A percentile compares a stretch with the other conserved stretches of the same genome.
Conservation (phyloP, 2,888 invertebrate species). For the Neuroscelio doddi region DNA sequence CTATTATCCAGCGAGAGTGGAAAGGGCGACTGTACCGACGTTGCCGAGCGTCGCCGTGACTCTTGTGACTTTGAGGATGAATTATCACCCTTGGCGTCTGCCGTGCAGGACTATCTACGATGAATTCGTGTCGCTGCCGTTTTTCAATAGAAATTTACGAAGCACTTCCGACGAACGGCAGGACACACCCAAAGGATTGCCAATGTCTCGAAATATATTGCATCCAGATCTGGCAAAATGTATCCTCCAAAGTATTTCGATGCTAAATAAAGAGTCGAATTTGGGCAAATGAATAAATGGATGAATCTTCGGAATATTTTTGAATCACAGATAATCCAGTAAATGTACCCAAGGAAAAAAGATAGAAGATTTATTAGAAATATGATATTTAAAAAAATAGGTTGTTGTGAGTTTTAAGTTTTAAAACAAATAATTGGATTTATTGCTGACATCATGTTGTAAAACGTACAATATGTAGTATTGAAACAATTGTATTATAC, state of each 20-base stretch:
- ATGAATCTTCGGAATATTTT: slow-evolving; percentile 24
- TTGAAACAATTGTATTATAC: no score
- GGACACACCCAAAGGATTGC: slow-evolving; percentile 48
- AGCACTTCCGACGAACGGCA: slow-evolving; percentile 43
- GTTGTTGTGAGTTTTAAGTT: no score
- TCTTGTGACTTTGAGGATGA: slow-evolving; percentile 5
- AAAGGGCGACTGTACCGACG: slow-evolving; percentile 3
- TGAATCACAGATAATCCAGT: neutral
- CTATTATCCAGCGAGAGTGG: slow-evolving; percentile 57
- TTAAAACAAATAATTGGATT: no score
- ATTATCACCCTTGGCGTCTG: slow-evolving; percentile 7
- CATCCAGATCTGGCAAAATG: neutral
- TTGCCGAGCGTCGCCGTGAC: slow-evolving; percentile 3
- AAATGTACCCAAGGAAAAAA: neutral
- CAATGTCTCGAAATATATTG: slow-evolving; percentile 39
- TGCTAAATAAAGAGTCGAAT: slow-evolving; percentile 34
- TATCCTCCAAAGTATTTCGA: slow-evolving; percentile 10
- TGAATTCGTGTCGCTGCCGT: slow-evolving; percentile 26
- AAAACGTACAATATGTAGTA: no score
- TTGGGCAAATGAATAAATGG: slow-evolving; percentile 33
- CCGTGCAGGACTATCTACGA: slow-evolving; percentile 23
- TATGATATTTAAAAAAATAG: no score
- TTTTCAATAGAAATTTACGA: slow-evolving; percentile 43
- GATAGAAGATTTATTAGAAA: no score
- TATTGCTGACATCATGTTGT: no score